Evolutionary conservation across 2,113 vertebrate species (phyloP).

Genomic region (Campylomormyrus numenius): DNA sequence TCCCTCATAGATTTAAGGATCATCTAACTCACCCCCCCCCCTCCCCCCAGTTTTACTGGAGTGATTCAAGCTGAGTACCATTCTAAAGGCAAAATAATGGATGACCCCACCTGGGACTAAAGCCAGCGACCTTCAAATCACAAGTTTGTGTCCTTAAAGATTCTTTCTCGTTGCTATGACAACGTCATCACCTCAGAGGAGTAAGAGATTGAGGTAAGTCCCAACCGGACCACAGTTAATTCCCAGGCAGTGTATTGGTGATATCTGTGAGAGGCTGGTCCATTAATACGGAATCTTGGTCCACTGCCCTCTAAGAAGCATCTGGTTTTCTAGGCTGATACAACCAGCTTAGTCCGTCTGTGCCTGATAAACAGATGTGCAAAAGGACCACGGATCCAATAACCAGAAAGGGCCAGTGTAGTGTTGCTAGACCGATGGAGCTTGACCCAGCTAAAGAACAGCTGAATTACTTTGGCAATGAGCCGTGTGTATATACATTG

Average conservation of each 20-base stretch:
- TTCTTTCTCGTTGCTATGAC: not conserved
- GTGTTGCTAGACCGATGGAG: not conserved
- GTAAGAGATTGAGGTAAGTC: not conserved
- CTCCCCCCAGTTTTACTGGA: not conserved
- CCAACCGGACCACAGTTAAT: not conserved
- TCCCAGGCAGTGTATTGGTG: not conserved
- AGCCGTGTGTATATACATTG: not conserved
- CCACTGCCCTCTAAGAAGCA: not conserved
- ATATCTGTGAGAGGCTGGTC: not conserved
- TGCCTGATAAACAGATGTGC: not conserved
- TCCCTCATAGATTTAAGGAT: not conserved
- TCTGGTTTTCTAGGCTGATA: not conserved
- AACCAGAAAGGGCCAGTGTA: not conserved
- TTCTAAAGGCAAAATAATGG: not conserved
- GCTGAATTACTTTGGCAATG: not conserved
- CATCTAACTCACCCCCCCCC: not conserved
- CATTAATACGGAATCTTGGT: not conserved
- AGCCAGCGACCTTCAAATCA: not conserved
- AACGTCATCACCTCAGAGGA: not conserved
- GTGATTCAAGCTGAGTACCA: not conserved
- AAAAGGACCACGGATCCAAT: not conserved
- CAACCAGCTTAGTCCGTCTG: not conserved
- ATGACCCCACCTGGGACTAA: not conserved
- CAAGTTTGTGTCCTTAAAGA: not conserved
- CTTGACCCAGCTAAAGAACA: slow-evolving; percentile 7